Percentiles rank a stretch among this genome's conserved stretches.
phyloP scores from a whole-genome alignment of 2,113 vertebrate genomes.

The Stictonetta naevosa region DNA sequence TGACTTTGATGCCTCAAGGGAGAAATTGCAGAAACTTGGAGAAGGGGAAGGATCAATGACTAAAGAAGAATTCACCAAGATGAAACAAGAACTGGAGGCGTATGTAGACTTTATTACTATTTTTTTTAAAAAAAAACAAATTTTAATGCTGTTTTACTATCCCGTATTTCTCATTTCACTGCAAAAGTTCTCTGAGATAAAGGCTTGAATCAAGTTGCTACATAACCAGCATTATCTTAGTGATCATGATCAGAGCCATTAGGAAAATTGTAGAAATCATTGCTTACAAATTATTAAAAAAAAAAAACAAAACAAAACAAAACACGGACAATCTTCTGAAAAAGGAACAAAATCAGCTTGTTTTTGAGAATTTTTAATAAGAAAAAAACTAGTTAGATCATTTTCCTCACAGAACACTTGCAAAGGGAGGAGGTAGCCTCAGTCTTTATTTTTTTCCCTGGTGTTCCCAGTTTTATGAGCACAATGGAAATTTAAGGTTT shows the following conservation, averaged over 20 bases:
- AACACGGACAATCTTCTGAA: not conserved
- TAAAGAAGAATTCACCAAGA: constrained; percentile 99
- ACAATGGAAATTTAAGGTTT: not conserved
- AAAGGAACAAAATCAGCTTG: not conserved
- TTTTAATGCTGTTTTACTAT: constrained; percentile 35
- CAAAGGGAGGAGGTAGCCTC: not conserved
- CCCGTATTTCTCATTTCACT: constrained; percentile 29
- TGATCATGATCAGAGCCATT: constrained; percentile 78
- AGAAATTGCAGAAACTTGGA: constrained; percentile 97
- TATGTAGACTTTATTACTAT: constrained; percentile 72
- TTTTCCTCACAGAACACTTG: not conserved
- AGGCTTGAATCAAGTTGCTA: constrained; percentile 34
- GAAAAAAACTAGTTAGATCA: not conserved
- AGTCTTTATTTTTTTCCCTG: not conserved
- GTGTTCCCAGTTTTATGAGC: not conserved
- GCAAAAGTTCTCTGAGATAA: constrained; percentile 13
- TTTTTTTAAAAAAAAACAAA: not conserved
- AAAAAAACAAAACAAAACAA: no score
- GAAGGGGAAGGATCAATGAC: constrained; percentile 99
- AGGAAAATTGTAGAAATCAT: constrained; percentile 72
- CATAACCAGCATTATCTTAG: constrained; percentile 23
- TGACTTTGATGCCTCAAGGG: constrained; percentile 97
- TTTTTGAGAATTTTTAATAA: not conserved
- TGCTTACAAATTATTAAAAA: not conserved
- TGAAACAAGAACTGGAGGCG: constrained; percentile 99